Percentiles rank a stretch among this genome's conserved stretches.
Conservation (phyloP, 2,888 invertebrate species). For the Sthenelais limicola region DNA sequence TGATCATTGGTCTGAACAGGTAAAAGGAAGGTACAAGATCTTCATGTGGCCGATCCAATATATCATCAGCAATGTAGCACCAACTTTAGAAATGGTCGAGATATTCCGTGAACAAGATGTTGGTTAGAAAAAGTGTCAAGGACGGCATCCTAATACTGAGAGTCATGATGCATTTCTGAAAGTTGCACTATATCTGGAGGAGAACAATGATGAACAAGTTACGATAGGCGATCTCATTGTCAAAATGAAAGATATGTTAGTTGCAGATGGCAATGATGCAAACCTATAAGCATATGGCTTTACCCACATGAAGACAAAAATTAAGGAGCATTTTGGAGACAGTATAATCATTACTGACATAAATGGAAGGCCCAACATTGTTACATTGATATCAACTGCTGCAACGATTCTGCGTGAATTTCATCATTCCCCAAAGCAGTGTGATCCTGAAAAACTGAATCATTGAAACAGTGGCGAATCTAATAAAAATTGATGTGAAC, state of each 20-base stretch:
- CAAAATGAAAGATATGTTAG: constrained; percentile 17
- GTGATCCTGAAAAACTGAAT: constrained; percentile 47
- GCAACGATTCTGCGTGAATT: constrained; percentile 45
- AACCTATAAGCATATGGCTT: constrained; percentile 40
- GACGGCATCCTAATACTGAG: too few species aligned
- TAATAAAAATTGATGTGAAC: constrained; percentile 55
- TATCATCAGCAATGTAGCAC: constrained; percentile 36
- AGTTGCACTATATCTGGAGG: constrained; percentile 22
- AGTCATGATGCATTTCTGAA: constrained; percentile 34
- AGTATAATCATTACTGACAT: constrained; percentile 49
- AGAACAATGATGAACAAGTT: constrained; percentile 40
- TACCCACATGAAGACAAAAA: constrained; percentile 50
- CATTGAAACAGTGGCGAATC: constrained; percentile 53
- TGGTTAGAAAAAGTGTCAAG: too few species aligned
- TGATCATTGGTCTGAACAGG: constrained; percentile 4
- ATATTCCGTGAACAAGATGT: too few species aligned
- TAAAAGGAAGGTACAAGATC: constrained; percentile 31
- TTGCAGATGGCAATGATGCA: constrained; percentile 11
- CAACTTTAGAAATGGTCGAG: constrained; percentile 27
- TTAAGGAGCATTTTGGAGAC: constrained; percentile 51
- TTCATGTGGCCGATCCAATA: constrained; percentile 32
- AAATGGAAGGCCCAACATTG: constrained; percentile 50
- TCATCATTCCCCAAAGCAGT: constrained; percentile 41
- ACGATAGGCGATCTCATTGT: constrained; percentile 10
- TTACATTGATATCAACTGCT: constrained; percentile 51